Conservation (phyloP, 2,888 invertebrate species). For the Chrysopilus asiliformis region DNA sequence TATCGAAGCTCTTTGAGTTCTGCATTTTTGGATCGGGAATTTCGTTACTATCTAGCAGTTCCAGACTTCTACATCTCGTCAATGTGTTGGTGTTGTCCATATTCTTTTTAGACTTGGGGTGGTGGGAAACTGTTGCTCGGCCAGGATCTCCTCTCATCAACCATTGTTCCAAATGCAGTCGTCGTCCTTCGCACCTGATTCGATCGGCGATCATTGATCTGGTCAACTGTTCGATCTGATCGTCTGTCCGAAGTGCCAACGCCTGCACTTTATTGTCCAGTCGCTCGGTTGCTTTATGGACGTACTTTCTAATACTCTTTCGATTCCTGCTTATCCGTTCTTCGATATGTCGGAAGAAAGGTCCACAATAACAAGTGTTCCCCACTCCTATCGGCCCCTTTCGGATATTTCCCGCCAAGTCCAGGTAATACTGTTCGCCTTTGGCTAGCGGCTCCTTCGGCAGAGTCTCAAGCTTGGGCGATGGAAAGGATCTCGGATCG, state of each 20-base stretch:
- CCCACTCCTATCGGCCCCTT: constrained; percentile 93
- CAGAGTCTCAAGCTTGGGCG: constrained; percentile 70
- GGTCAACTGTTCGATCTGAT: constrained; percentile 55
- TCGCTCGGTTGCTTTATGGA: constrained; percentile 65
- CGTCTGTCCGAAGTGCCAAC: constrained; percentile 57
- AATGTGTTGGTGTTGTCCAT: constrained; percentile 43
- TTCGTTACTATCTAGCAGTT: constrained; percentile 44
- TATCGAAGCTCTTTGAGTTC: constrained; percentile 41
- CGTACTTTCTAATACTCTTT: constrained; percentile 47
- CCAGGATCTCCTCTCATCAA: constrained; percentile 49
- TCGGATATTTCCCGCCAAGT: constrained; percentile 86
- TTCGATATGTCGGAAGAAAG: constrained; percentile 79
- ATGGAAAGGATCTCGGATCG: constrained; percentile 70
- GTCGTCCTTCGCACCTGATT: constrained; percentile 39
- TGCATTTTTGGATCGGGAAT: constrained; percentile 24
- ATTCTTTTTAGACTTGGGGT: constrained; percentile 42
- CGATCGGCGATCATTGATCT: constrained; percentile 33
- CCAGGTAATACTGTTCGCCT: constrained; percentile 89
- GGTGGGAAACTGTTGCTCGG: constrained; percentile 41
- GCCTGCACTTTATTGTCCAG: constrained; percentile 71
- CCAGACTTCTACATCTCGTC: constrained; percentile 57
- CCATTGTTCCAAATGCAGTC: constrained; percentile 56
- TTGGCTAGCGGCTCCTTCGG: constrained; percentile 73
- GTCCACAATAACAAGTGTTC: constrained; percentile 85
- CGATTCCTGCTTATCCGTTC: constrained; percentile 59